Evolutionary conservation across 1,140 invertebrate species (phyloP).

Genomic region (Ips typographus): DNA sequence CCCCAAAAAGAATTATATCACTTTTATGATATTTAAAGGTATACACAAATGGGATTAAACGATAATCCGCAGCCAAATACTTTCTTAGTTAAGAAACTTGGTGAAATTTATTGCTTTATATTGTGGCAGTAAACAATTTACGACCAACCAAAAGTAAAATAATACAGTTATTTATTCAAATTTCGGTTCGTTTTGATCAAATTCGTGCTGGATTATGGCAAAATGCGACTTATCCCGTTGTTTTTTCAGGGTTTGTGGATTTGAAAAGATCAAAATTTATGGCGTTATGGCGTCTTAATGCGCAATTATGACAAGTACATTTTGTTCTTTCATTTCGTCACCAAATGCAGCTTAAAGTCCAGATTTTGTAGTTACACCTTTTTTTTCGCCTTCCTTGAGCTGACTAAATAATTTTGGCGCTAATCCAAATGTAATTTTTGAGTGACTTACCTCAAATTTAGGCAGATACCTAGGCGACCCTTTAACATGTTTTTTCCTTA

Average conservation of each 20-base stretch:
- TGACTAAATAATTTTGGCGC: not conserved
- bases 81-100: conserved; percentile 17
- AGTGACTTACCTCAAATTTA: conserved; percentile 75
- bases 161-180: not conserved
- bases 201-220: no score
- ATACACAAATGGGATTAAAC: conserved; percentile 10
- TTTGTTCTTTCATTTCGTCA: no score
- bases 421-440: not conserved
- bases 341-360: no score
- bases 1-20: conserved; percentile 1
- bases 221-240: no score
- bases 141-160: conserved; percentile 4
- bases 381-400: no score
- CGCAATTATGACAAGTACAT: no score
- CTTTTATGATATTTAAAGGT: conserved; percentile 15
- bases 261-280: no score
- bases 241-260: no score
- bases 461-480: conserved; percentile 80
- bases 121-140: conserved; percentile 16
- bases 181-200: no score
- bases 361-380: no score
- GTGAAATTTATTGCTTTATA: conserved; percentile 22
- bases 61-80: conserved; percentile 10
- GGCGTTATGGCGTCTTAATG: no score
- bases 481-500: conserved; percentile 87